Evolutionary conservation across 2,113 vertebrate species (phyloP), one percentile per base, ranked within the genome.

Genomic region (Cervus canadensis): DNA sequence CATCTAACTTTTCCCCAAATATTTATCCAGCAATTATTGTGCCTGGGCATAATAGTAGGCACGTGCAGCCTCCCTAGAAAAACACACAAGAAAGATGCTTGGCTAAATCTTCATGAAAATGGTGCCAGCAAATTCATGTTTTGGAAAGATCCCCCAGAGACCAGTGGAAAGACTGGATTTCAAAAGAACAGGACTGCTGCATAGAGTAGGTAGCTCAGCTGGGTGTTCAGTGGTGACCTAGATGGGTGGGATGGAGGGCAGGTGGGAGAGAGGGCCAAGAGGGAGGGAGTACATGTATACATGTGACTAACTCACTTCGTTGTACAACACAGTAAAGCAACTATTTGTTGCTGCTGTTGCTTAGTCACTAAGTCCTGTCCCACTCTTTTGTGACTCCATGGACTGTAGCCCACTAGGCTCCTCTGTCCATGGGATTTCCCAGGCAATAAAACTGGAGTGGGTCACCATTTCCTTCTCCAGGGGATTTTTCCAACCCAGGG

Each of bases 1-100:
- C 64, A 64, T 50, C 87, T 23, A 79, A 76, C 26, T 60, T 93
- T 40, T n/a, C 43, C 60, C 86, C 90, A 92, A 85, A 43, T 57
- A 94, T 9, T 52, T 83, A 89, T 23, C n/a, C 2, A n/a, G 40
- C 14, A 83, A 84, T 54, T 16, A 36, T 3, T 23, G 11, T 17
- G 8, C 12, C 48, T 25, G 26, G 40, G 11, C 45, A 52, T 0
- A 40, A 52, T 9, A 26, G 26, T 40, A 33, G 64, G 25, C 4
- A 36, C 1, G 1, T 2, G 81, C 5, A 43, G 6, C 16, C 23
- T 88, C 13, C 28, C 45, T 78, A 81, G 93, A 19, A 52, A 33
- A 62, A 52, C 45, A 82, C 16, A 81, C 7, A 8, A 6, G 21
- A 43, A 59, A 21, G 40, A 7, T 57, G 10, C 19, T 52, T 43